These are phyloP conservation scores for Malachius bipustulatus DNA, from an alignment of 2,888 invertebrate species.

Conservation along the genomic window DNA sequence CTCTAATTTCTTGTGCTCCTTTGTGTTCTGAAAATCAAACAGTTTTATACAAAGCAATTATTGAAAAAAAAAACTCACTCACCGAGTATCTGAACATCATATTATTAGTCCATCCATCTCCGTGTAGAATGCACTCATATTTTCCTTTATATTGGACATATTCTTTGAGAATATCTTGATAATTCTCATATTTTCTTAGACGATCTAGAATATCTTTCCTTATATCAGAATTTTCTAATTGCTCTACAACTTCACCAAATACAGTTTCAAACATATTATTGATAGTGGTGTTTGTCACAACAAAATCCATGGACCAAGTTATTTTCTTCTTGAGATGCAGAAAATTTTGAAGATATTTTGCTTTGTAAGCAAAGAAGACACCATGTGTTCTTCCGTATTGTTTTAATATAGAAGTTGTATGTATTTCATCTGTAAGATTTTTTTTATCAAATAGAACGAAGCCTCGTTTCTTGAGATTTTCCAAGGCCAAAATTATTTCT, in stretches of 20 bases:
- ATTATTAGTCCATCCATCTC: background rate
- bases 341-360: too few species aligned
- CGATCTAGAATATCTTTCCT: background rate
- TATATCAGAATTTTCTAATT: background rate
- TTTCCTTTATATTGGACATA: background rate
- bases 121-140: background rate
- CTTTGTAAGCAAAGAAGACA: slow-evolving; percentile 18
- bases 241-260: background rate
- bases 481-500: slow-evolving; percentile 23
- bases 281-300: too few species aligned
- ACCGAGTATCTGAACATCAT: slow-evolving; percentile 1
- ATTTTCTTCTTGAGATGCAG: too few species aligned
- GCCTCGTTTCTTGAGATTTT: slow-evolving; percentile 22
- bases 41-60: background rate
- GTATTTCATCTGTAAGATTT: slow-evolving; percentile 25
- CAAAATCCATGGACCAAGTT: too few species aligned
- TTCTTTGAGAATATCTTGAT: background rate
- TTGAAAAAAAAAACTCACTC: background rate
- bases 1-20: too few species aligned
- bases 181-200: background rate
- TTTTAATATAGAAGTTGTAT: slow-evolving; percentile 19
- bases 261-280: too few species aligned
- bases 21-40: too few species aligned
- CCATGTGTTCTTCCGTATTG: slow-evolving; percentile 21
- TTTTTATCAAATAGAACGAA: slow-evolving; percentile 23